These are phyloP conservation scores for Petroica traversi DNA, from an alignment of 2,113 vertebrate genomes.

Conservation along the genomic window DNA sequence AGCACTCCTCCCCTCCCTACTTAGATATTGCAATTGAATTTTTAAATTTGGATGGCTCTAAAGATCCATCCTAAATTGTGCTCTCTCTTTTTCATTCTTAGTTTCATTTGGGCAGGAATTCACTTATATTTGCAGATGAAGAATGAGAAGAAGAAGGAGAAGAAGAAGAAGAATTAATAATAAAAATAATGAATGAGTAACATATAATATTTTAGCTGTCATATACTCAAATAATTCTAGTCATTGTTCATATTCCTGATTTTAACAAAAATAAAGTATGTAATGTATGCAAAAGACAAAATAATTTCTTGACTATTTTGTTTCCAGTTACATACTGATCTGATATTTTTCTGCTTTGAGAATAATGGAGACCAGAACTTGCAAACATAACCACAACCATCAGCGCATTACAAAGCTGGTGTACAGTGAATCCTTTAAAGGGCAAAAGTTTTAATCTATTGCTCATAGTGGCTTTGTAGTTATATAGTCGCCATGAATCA, in stretches of 20 bases:
- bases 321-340: not conserved
- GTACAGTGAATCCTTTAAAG: not conserved
- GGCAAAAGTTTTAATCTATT: not conserved
- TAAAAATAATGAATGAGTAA: not conserved
- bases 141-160: too few relatives aligned
- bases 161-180: not conserved
- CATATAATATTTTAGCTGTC: not conserved
- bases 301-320: not conserved
- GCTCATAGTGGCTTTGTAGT: not conserved
- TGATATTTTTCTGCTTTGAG: not conserved
- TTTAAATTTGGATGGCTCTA: not conserved
- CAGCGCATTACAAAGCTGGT: not conserved
- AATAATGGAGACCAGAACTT: not conserved
- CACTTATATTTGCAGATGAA: not conserved
- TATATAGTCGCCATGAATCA: not conserved
- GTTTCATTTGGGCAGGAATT: not conserved
- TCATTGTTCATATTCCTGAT: not conserved
- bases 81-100: not conserved
- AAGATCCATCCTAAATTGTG: not conserved
- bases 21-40: not conserved
- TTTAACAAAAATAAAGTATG: not conserved
- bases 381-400: not conserved
- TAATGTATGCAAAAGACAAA: not conserved
- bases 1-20: not conserved
- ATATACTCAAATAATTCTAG: not conserved